Conservation (phyloP, 2,113 vertebrate species). For the Probosciger aterrimus region DNA sequence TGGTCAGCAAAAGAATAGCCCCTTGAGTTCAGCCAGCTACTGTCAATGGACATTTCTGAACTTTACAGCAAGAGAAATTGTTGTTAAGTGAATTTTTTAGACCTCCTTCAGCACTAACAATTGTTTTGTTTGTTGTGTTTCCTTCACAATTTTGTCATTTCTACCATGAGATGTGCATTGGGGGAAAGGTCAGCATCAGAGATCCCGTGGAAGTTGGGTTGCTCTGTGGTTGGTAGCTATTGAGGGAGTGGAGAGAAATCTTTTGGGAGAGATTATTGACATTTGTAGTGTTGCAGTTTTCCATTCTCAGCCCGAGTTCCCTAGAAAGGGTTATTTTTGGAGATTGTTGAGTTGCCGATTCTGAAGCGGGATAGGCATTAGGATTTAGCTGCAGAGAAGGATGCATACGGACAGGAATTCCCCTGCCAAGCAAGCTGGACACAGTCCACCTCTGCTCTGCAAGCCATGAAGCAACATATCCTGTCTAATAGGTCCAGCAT, state of each 20-base stretch:
- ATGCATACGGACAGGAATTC: not conserved
- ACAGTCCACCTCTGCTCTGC: not conserved
- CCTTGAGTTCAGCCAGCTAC: not conserved
- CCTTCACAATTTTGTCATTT: not conserved
- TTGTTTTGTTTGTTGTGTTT: not conserved
- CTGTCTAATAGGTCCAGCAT: not conserved
- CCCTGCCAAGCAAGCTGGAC: not conserved
- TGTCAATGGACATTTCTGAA: not conserved
- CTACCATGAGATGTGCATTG: not conserved
- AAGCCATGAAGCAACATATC: not conserved
- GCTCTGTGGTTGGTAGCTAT: not conserved
- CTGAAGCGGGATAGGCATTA: not conserved
- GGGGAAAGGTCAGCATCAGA: not conserved
- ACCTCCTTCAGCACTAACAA: not conserved
- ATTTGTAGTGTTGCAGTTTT: not conserved
- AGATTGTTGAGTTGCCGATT: not conserved
- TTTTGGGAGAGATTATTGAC: not conserved
- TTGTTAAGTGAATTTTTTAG: not conserved
- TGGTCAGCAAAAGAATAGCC: not conserved
- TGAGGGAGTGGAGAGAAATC: not conserved
- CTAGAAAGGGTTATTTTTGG: not conserved
- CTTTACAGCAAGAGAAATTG: not conserved
- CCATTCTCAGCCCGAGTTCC: not conserved
- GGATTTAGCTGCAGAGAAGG: not conserved
- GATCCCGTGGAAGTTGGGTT: not conserved